Conservation (phyloP, 2,113 vertebrate genomes). For the Phaethon lepturus region DNA sequence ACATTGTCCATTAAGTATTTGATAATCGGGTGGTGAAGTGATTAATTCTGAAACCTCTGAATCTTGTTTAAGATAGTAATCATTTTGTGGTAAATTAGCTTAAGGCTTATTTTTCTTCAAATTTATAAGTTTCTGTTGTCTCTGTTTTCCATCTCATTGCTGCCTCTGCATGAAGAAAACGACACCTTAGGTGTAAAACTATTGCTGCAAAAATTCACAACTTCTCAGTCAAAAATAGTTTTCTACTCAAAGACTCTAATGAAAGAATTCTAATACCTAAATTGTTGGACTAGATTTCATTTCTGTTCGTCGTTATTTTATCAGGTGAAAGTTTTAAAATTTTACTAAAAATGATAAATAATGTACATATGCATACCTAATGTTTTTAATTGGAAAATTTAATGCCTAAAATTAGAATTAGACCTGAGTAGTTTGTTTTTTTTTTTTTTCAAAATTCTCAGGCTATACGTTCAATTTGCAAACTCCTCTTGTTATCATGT, state of each 20-base stretch:
- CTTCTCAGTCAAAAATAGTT: conserved; percentile 60
- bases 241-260: conserved; percentile 39
- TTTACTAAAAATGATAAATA: neutral
- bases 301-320: neutral
- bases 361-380: neutral
- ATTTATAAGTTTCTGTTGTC: conserved; percentile 48
- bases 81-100: conserved; percentile 56
- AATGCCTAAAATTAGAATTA: neutral
- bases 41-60: conserved; percentile 63
- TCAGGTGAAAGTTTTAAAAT: neutral
- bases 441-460: neutral
- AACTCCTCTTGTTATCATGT: neutral
- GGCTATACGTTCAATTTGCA: neutral
- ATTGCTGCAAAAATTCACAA: conserved; percentile 68
- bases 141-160: conserved; percentile 54
- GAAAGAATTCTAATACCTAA: conserved; percentile 23
- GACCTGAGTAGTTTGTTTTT: neutral
- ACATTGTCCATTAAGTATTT: neutral
- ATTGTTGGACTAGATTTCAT: neutral
- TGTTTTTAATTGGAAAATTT: neutral
- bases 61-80: conserved; percentile 64
- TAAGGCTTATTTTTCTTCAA: conserved; percentile 41
- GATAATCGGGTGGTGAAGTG: conserved; percentile 40
- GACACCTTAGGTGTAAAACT: conserved; percentile 68
- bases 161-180: conserved; percentile 64